Percentiles rank a stretch among this genome's conserved stretches.
These are phyloP conservation scores for Medauroidea extradentata DNA, from an alignment of 1,140 invertebrate species.

Conservation along the genomic window DNA sequence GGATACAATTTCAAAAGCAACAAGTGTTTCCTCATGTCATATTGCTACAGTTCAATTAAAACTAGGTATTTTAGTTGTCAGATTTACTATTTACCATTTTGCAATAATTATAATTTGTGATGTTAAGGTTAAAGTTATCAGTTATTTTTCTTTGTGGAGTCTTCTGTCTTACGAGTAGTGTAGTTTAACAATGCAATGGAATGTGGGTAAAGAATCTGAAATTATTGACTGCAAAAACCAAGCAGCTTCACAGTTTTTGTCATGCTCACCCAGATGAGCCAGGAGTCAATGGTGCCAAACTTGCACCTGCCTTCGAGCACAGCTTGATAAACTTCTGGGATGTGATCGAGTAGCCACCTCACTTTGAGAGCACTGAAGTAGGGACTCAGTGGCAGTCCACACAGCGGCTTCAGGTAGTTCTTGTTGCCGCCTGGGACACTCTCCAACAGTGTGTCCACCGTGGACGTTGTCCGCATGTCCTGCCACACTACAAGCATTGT, in stretches of 20 bases:
- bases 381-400: conserved; percentile 91
- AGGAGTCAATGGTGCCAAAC: conserved; percentile 95
- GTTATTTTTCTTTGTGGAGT: no score
- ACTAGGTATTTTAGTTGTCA: no score
- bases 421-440: conserved; percentile 60
- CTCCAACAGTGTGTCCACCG: conserved; percentile 68
- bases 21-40: no score
- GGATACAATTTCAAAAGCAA: no score
- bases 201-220: no score
- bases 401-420: conserved; percentile 67
- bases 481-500: conserved; percentile 67
- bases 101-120: background rate
- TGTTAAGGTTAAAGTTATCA: background rate
- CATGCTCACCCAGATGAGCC: conserved; percentile 84
- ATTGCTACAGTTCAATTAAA: no score
- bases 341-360: conserved; percentile 91
- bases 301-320: conserved; percentile 66
- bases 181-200: no score
- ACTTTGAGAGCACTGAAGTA: conserved; percentile 94
- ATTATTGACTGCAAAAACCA: no score
- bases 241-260: no score
- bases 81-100: no score
- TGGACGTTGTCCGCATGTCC: conserved; percentile 68
- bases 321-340: conserved; percentile 65
- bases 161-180: no score